These are phyloP conservation scores for Eupithecia vulgata DNA, from an alignment of 2,888 invertebrate species.

Conservation along the genomic window DNA sequence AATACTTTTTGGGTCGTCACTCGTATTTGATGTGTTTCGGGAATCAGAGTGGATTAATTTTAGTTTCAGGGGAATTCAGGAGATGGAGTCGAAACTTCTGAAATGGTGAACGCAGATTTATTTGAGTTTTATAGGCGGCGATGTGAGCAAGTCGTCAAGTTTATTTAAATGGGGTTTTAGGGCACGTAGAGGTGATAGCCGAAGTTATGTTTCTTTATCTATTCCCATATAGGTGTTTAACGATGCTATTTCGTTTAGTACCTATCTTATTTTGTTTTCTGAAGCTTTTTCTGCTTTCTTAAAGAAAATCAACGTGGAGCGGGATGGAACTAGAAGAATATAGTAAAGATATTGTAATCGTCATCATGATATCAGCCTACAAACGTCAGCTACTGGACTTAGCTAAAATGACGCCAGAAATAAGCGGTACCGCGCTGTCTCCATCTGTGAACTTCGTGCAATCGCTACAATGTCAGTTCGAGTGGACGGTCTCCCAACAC, in stretches of 20 bases:
- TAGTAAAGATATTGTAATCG: not conserved
- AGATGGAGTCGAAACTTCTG: slow-evolving; percentile 61
- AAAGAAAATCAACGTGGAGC: not conserved
- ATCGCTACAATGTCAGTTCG: not conserved
- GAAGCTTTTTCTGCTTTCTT: not conserved
- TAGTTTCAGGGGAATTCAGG: slow-evolving; percentile 70
- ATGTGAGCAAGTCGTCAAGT: slow-evolving; percentile 47
- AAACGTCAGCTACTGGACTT: too few relatives aligned
- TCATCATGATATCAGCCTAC: not conserved
- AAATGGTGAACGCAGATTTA: slow-evolving; percentile 54
- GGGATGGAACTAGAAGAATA: not conserved
- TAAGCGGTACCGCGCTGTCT: not conserved
- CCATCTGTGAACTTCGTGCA: not conserved
- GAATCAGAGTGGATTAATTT: slow-evolving; percentile 73
- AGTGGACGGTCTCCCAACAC: not conserved
- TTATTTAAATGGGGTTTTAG: slow-evolving; percentile 41
- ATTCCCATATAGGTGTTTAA: slow-evolving; percentile 4
- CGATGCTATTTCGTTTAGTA: not conserved
- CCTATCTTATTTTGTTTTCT: not conserved
- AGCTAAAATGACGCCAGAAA: not conserved
- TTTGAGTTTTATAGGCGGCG: slow-evolving; percentile 54
- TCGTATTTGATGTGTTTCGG: slow-evolving; percentile 76
- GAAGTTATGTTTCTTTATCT: slow-evolving; percentile 17
- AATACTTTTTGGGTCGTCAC: slow-evolving; percentile 76
- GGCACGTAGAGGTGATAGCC: slow-evolving; percentile 27